Evolutionary conservation across 2,797 vertebrate genomes (phyloP), one percentile per base, ranked within the genome.

Genomic region (Takifugu ocellatus): DNA sequence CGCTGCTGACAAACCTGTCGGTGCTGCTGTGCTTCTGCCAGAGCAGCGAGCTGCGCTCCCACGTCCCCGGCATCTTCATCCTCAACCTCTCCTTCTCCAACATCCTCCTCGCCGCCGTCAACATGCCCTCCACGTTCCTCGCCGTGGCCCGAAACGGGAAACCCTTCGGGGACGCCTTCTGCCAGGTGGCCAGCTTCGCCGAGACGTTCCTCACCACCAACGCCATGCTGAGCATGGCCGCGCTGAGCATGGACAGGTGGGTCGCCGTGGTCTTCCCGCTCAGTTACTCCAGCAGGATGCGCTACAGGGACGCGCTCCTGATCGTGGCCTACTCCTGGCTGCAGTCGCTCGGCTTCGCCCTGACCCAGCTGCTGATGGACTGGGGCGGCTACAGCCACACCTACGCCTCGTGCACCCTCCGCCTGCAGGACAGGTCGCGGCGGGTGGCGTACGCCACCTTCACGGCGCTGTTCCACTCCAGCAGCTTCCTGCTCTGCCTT

Each of bases 191-290:
- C 5, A 87, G 92, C 33, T 92, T 91, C 31, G 70, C 86, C 47
- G 92, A 93, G 85, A 92, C 92, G 73, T 93, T 93, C 29, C 78
- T 92, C 80, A 90, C 85, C 66, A 84, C 85, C 31, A 92, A 92
- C 59, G 73, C 89, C 0, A 92, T 92, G 91, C 54, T 93, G 77
- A 94, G 87, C 81, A 92, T 91, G 91, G 92, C 89, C 24, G 92
- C 90, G 0, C 91, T 93, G 43, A 90, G 93, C 77, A 86, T 92
- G 62, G 91, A 93, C 87, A 84, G 89, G 70, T 93, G 93, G 93
- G 78, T 92, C 24, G 91, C 91, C 0, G 89, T 92, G 59, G 89
- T 91, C 43, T 93, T 94, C 52, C 92, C 90, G 2, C 74, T 93
- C 21, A 90, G 86, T 61, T 93, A 93, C 58, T 88, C 86, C 76